phyloP scores from a whole-genome alignment of 1,140 invertebrate species.

The Physella acuta region DNA sequence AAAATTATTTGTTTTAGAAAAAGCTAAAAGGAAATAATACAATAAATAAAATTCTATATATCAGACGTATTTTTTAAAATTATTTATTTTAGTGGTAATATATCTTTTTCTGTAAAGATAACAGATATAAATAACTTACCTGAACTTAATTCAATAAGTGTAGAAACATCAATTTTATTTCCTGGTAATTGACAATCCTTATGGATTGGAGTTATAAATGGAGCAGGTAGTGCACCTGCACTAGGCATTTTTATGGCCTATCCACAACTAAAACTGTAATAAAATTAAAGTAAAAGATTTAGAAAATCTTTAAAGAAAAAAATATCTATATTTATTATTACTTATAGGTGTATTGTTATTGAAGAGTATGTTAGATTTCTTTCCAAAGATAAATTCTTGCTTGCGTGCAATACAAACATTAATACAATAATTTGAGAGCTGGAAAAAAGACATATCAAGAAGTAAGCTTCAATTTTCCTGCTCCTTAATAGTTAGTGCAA shows the following conservation, averaged over 20 bases:
- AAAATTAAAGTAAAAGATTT: not conserved
- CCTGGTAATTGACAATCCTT: conserved; percentile 37
- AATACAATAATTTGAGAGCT: too few relatives aligned
- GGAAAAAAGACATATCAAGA: too few relatives aligned
- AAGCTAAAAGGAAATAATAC: not conserved
- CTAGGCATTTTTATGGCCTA: conserved; percentile 59
- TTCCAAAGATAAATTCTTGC: too few relatives aligned
- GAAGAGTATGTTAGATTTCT: not conserved
- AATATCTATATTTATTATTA: not conserved
- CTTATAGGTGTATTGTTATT: not conserved
- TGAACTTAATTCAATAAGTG: conserved; percentile 52
- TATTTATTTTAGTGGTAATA: too few relatives aligned
- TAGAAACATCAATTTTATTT: conserved; percentile 51
- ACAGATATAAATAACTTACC: too few relatives aligned
- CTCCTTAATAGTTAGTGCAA: too few relatives aligned
- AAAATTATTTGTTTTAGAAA: not conserved
- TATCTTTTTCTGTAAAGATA: too few relatives aligned
- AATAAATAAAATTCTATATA: too few relatives aligned
- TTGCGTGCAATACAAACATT: too few relatives aligned
- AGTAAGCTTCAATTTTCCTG: too few relatives aligned
- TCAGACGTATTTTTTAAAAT: too few relatives aligned
- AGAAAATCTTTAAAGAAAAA: not conserved
- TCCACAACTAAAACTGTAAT: not conserved
- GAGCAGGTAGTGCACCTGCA: conserved; percentile 58
- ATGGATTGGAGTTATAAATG: conserved; percentile 52